Evolutionary conservation across 2,113 vertebrate species (phyloP).

Genomic region (Salvelinus sp.): DNA sequence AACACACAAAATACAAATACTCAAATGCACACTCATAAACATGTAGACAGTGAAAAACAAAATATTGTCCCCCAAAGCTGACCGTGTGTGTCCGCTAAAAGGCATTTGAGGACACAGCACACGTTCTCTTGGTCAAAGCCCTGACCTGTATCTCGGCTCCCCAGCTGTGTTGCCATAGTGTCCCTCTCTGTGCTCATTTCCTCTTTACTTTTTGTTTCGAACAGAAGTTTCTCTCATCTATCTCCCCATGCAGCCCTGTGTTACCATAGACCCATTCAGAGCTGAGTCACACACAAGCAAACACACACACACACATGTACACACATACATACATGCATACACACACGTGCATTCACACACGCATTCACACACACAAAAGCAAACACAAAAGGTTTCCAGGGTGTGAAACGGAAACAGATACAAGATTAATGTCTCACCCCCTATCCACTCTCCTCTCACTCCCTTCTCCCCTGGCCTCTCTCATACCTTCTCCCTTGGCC

Average conservation of each 20-base stretch:
- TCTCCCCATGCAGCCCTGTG: slow-evolving; percentile 41
- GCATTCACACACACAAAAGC: slow-evolving; percentile 10
- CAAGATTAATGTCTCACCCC: slow-evolving; percentile 30
- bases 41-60: background rate
- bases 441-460: background rate
- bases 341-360: slow-evolving; percentile 16
- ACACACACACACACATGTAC: slow-evolving; percentile 6
- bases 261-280: slow-evolving; percentile 39
- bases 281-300: slow-evolving; percentile 10
- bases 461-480: background rate
- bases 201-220: slow-evolving; percentile 28
- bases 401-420: slow-evolving; percentile 45
- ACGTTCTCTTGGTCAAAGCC: too few species aligned
- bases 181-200: slow-evolving; percentile 12
- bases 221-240: slow-evolving; percentile 13
- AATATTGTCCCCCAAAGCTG: too few species aligned
- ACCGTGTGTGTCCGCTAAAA: too few species aligned
- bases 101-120: too few species aligned
- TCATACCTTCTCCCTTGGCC: too few species aligned
- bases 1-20: background rate
- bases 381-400: slow-evolving; percentile 22
- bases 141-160: background rate
- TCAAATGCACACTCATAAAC: background rate
- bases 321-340: background rate
- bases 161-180: slow-evolving; percentile 8